Evolutionary conservation across 2,888 invertebrate genomes (phyloP), one percentile per base, ranked within the genome.

Genomic region (Drosophila setosimentum): DNA sequence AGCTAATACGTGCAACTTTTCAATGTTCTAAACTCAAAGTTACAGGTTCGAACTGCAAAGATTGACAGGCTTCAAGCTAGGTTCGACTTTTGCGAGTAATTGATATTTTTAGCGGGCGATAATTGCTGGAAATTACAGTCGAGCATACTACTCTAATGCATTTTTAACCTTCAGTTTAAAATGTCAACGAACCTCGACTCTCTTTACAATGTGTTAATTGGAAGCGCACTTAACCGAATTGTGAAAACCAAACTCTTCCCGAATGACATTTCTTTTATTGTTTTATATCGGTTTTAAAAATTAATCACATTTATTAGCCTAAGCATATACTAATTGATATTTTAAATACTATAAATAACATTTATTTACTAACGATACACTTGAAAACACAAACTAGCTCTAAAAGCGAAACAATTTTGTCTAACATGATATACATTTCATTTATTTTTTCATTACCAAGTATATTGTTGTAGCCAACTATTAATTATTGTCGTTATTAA

Each of bases 121-220:
- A 57, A 61, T 61, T 51, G 27, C 18, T 33, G 32, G 21, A 32
- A 45, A 24, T 45, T 16, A 2, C 24, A 45, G 45, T 4, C 24
- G 16, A 16, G 8, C 40, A 18, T 30, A 21, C 35, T 50, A 13
- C 21, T 62, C 13, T 10, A 42, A 54, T 61, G 35, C 32, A 51
- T 18, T 51, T 77, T 18, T 4, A 11, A 54, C 55, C 21, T 30
- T 21, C 21, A 45, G 68, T 49, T 72, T 66, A 71, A 68, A 69
- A 55, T 53, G 78, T 69, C 69, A 81, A 87, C 61, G 40, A 68
- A 50, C 68, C 21, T 50, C 21, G 55, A 18, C 54, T 58, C 30
- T 8, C 45, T 7, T 48, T 24, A 35, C 42, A 35, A 48, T 48
- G 35, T 45, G 40, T 40, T 69, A 59, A 80, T 71, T 77, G 33